Evolutionary conservation across 2,888 invertebrate species (phyloP), one percentile per base, ranked within the genome.

Genomic region (Resseliella maxima): DNA sequence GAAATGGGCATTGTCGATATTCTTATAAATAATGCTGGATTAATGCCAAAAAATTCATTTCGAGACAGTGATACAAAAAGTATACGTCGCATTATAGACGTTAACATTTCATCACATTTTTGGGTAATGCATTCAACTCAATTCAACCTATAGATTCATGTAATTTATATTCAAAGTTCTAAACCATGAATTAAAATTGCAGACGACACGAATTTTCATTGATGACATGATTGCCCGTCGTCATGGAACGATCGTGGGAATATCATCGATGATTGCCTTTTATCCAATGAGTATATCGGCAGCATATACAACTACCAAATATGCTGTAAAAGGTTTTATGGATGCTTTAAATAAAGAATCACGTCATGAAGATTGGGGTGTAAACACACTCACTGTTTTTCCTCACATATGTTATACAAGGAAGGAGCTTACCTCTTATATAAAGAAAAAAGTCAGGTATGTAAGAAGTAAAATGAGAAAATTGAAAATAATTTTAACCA

Each of bases 11-110:
- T 90, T 0, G 91, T 92, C 21, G 92, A 92, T 86, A 91, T 92
- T 86, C 87, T 92, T 86, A 89, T 92, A 0, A 92, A 92, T 88
- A 92, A 92, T 88, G 92, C 92, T 0, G 92, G 92, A 0, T 88
- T 90, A 3, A 91, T 92, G 88, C 91, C 91, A 86, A 89, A 90
- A 88, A 89, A 91, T 41, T 89, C 90, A 18, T 89, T 91, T 15
- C 89, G 91, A 8, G 89, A 90, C 24, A 88, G 90, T 41, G 90
- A 90, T 72, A 90, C 90, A 45, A 90, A 91, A 85, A 91, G 91
- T 87, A 90, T 92, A 86, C 90, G 91, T 54, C 90, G 90, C 18
- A 91, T 91, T 83, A 89, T 92, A 86, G 89, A 91, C 86, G 91
- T 92, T 21, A 92, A 92, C 88, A 89, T 92, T 86, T 90, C 90